Evolutionary conservation across 1,140 invertebrate genomes (phyloP).

Genomic region (Hycleus phaleratus): DNA sequence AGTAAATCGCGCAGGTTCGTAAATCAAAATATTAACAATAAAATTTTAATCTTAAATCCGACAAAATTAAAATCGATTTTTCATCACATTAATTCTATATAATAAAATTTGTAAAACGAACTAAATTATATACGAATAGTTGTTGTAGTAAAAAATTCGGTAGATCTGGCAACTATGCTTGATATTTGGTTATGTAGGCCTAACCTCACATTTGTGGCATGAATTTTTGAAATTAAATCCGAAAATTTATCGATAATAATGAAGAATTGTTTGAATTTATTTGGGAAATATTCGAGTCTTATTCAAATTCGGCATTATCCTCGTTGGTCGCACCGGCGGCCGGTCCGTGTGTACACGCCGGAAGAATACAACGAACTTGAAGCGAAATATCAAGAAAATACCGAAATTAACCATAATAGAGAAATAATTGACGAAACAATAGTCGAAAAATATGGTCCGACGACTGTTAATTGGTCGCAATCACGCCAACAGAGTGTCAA

Average conservation of each 20-base stretch:
- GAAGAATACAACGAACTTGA: slow-evolving; percentile 19
- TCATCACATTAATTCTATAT: too few species aligned
- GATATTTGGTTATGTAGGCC: too few species aligned
- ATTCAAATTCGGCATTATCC: slow-evolving; percentile 16
- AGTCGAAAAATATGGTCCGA: neutral
- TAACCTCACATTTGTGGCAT: too few species aligned
- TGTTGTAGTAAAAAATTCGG: too few species aligned
- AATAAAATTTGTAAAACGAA: too few species aligned
- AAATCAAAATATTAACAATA: too few species aligned
- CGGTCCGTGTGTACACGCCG: slow-evolving; percentile 17
- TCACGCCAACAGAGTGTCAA: neutral
- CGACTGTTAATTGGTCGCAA: neutral
- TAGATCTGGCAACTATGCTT: too few species aligned
- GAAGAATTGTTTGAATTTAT: neutral
- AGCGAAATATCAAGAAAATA: slow-evolving; percentile 1
- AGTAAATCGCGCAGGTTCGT: too few species aligned
- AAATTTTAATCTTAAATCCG: too few species aligned
- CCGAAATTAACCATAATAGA: neutral
- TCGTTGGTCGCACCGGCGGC: slow-evolving; percentile 23
- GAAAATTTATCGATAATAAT: neutral
- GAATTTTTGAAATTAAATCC: neutral
- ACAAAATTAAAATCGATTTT: too few species aligned
- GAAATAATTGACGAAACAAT: neutral
- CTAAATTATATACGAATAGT: too few species aligned
- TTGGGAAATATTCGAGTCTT: slow-evolving; percentile 1